phyloP scores from a whole-genome alignment of 2,113 vertebrate species.

The Galbula dea region DNA sequence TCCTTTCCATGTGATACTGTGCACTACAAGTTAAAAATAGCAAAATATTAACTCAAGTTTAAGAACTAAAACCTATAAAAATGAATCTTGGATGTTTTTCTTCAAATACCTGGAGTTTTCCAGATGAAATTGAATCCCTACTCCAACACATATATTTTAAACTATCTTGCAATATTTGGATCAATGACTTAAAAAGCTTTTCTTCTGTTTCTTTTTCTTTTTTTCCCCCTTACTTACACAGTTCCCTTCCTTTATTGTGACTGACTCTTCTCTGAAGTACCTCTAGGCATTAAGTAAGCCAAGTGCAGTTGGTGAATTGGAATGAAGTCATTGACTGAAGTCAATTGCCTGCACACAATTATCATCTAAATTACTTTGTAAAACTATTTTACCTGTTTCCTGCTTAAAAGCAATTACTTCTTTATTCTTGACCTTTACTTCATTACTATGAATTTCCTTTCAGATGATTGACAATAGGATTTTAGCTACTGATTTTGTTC shows the following conservation, averaged over 20 bases:
- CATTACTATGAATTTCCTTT: neutral
- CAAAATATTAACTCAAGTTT: neutral
- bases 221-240: neutral
- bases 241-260: neutral
- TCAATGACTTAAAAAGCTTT: neutral
- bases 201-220: neutral
- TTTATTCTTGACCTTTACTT: neutral
- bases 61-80: neutral
- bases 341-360: constrained; percentile 1
- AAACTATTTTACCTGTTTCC: neutral
- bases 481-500: neutral
- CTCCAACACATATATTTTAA: neutral
- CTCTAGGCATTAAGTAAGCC: neutral
- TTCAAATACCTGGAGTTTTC: neutral
- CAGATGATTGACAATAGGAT: neutral
- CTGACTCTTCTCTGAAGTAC: neutral
- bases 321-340: neutral
- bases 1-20: neutral
- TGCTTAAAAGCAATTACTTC: neutral
- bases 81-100: neutral
- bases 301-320: neutral
- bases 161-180: neutral
- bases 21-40: neutral
- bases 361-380: neutral
- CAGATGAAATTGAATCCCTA: neutral